Evolutionary conservation across 2,797 vertebrate species (phyloP), one percentile per base, ranked within the genome.

Genomic region (Denticeps clupeoides): DNA sequence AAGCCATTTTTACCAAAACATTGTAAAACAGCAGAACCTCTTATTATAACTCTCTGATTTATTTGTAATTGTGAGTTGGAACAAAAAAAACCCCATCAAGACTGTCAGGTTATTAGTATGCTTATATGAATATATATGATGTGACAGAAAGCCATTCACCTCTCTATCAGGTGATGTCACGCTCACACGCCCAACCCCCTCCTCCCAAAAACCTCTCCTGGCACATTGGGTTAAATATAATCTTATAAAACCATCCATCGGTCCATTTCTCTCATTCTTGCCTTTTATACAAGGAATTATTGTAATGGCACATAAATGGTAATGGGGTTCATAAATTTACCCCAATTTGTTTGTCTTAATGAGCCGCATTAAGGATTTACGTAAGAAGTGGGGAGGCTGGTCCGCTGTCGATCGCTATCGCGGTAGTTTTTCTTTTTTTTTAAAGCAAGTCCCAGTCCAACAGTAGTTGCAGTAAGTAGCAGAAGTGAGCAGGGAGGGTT

Each of bases 301-400:
- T 60, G 59, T 74, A 75, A 83, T 79, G 73, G 65, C 9, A 63
- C 72, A 70, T 79, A 76, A 80, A 80, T 63, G 68, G 70, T 68
- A 80, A 82, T 78, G 69, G 51, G 58, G 65, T 77, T 68, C 63
- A 64, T 64, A 62, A 75, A 77, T 78, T 71, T 71, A 68, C 66
- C 70, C 70, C 61, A 71, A 73, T 77, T 63, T 64, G 58, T 78
- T 75, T 63, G 63, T 65, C 61, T 69, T 60, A 83, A 79, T 76
- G 68, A 61, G 53, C 52, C 75, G 70, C 45, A 65, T 77, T 75
- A 77, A 5, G 47, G 45, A 41, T 66, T 77, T 73, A 72, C 64
- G 66, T 75, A 70, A 78, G 74, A 29, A 59, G 15, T 22, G 15
- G 60, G 44, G 47, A 35, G 46, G 16, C 56, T 62, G 66, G 70